Conservation (phyloP, 2,797 vertebrate species). For the Neosilurus mollespiculum region DNA sequence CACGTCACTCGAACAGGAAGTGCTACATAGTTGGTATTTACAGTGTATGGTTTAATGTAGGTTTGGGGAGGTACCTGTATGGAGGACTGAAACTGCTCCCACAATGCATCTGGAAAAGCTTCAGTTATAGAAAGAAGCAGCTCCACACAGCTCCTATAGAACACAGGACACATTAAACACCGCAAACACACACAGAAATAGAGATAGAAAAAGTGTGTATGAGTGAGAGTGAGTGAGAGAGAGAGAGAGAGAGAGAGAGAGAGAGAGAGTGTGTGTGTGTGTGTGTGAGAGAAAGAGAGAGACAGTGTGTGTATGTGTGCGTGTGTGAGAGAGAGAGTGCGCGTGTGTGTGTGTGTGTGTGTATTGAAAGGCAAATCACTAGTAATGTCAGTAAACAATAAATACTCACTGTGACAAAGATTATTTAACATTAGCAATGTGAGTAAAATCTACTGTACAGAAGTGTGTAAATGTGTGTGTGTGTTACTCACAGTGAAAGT, state of each 20-base stretch:
- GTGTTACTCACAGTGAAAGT: conserved; percentile 88
- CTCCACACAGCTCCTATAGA: conserved; percentile 89
- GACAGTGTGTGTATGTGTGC: neutral
- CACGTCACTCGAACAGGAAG: neutral
- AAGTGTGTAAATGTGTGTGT: conserved; percentile 34
- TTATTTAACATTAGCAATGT: neutral
- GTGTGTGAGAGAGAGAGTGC: no score
- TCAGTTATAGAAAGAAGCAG: conserved; percentile 85
- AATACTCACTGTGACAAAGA: neutral
- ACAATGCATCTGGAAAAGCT: conserved; percentile 81
- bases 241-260: neutral
- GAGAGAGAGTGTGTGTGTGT: neutral
- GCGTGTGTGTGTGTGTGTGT: no score
- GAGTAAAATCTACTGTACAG: neutral
- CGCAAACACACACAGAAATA: neutral
- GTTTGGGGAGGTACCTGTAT: conserved; percentile 78
- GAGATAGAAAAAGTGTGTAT: neutral
- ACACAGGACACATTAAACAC: neutral
- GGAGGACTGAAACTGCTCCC: conserved; percentile 84
- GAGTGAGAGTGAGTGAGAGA: no score
- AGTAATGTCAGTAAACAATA: neutral
- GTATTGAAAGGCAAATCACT: neutral
- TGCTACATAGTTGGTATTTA: neutral
- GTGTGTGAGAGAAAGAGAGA: neutral
- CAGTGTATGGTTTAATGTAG: neutral